A percentile compares a stretch with the other conserved stretches of the same genome.
These are phyloP conservation scores for Drosophila arizonae DNA, from an alignment of 1,140 invertebrate genomes.

Conservation along the genomic window DNA sequence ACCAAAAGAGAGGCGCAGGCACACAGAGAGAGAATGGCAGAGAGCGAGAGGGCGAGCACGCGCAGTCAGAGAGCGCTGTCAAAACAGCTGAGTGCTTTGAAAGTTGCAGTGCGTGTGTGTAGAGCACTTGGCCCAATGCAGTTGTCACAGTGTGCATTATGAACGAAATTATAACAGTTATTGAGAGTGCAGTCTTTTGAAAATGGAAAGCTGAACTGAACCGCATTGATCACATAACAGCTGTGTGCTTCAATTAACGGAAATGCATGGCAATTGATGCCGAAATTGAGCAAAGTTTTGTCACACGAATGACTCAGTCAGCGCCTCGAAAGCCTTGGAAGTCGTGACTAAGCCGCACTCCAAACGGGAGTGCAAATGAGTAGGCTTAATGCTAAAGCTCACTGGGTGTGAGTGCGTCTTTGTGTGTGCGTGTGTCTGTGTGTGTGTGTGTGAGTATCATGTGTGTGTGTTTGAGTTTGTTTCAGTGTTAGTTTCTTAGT, in stretches of 20 bases:
- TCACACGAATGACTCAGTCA: slow-evolving; percentile 33
- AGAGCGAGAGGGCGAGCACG: slow-evolving; percentile 9
- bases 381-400: slow-evolving; percentile 37
- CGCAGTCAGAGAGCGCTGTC: neutral
- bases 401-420: slow-evolving; percentile 14
- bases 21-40: neutral
- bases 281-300: slow-evolving; percentile 27
- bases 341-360: slow-evolving; percentile 51
- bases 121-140: slow-evolving; percentile 33
- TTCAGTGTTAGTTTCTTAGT: slow-evolving; percentile 5
- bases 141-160: slow-evolving; percentile 8
- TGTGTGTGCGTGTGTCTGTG: slow-evolving; percentile 22
- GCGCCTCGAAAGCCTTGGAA: slow-evolving; percentile 26
- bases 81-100: slow-evolving; percentile 34
- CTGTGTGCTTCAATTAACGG: slow-evolving; percentile 38
- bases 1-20: slow-evolving; percentile 17
- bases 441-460: slow-evolving; percentile 9
- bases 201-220: slow-evolving; percentile 43
- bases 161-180: slow-evolving; percentile 9
- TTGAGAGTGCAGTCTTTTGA: slow-evolving; percentile 29
- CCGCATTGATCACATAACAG: slow-evolving; percentile 14
- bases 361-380: slow-evolving; percentile 48
- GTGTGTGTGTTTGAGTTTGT: slow-evolving; percentile 29
- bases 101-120: slow-evolving; percentile 43
- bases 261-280: slow-evolving; percentile 44